Percentiles rank a stretch among this genome's conserved stretches.
Evolutionary conservation across 2,113 vertebrate species (phyloP).

Genomic region (Chamaetylas fuelleborni): DNA sequence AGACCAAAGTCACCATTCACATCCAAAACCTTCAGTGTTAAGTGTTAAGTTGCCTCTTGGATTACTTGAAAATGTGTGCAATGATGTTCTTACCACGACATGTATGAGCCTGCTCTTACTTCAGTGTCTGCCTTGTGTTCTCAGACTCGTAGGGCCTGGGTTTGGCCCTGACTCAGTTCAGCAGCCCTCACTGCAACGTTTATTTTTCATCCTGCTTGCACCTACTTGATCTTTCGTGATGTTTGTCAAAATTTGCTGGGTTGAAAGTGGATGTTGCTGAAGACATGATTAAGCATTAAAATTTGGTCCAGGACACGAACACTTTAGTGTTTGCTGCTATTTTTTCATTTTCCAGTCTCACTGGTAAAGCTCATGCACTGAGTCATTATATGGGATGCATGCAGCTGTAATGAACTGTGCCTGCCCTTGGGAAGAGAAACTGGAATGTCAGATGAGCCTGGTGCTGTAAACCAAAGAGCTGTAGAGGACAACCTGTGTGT

Average conservation of each 20-base stretch:
- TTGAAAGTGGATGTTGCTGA: background rate
- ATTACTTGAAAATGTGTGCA: background rate
- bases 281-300: background rate
- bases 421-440: background rate
- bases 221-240: accelerated
- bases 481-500: background rate
- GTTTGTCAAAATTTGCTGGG: background rate
- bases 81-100: accelerated
- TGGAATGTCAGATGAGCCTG: background rate
- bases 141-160: background rate
- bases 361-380: background rate
- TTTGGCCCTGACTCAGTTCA: background rate
- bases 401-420: background rate
- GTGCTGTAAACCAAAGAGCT: conserved; percentile 21
- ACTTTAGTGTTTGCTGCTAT: background rate
- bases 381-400: background rate
- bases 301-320: background rate
- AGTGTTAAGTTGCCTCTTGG: background rate
- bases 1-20: background rate
- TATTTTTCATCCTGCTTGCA: background rate
- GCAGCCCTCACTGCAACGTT: background rate
- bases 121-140: background rate
- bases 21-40: background rate
- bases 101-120: background rate
- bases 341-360: background rate